Conservation (phyloP, 1,140 invertebrate genomes). For the Sycophaga agraensis region DNA sequence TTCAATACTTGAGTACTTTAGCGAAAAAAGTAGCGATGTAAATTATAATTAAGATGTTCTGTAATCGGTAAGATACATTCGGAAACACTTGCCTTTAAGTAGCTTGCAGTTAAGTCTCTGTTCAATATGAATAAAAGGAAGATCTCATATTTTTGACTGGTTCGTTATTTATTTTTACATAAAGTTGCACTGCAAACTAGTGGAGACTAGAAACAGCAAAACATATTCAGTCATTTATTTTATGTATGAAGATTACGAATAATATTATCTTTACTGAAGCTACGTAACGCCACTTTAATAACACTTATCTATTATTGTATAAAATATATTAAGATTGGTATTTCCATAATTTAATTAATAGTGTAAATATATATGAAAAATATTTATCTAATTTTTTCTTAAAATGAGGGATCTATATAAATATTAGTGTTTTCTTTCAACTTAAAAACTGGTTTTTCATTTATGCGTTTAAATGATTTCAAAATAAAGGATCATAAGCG, state of each 20-base stretch:
- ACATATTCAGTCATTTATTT: slow-evolving; percentile 11
- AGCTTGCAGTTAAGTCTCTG: too few relatives aligned
- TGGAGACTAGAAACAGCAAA: slow-evolving; percentile 12
- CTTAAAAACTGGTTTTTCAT: too few relatives aligned
- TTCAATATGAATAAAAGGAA: too few relatives aligned
- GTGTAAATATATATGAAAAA: not conserved
- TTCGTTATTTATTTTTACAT: not conserved
- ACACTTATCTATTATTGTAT: not conserved
- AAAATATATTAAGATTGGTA: slow-evolving; percentile 10
- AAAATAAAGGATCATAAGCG: too few relatives aligned
- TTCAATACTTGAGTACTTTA: too few relatives aligned
- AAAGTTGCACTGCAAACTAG: not conserved
- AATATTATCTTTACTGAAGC: not conserved
- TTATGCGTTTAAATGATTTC: too few relatives aligned
- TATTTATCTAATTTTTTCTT: not conserved
- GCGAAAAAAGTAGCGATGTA: too few relatives aligned
- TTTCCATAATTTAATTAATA: not conserved
- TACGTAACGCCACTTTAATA: not conserved
- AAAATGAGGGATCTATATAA: too few relatives aligned
- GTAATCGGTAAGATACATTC: too few relatives aligned
- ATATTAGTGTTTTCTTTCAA: too few relatives aligned
- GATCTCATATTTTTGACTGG: not conserved
- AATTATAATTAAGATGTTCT: too few relatives aligned
- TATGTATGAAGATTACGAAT: not conserved
- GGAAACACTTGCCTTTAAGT: too few relatives aligned